Evolutionary conservation across 2,113 vertebrate genomes (phyloP), one percentile per base, ranked within the genome.

Genomic region (Pimephales promelas): DNA sequence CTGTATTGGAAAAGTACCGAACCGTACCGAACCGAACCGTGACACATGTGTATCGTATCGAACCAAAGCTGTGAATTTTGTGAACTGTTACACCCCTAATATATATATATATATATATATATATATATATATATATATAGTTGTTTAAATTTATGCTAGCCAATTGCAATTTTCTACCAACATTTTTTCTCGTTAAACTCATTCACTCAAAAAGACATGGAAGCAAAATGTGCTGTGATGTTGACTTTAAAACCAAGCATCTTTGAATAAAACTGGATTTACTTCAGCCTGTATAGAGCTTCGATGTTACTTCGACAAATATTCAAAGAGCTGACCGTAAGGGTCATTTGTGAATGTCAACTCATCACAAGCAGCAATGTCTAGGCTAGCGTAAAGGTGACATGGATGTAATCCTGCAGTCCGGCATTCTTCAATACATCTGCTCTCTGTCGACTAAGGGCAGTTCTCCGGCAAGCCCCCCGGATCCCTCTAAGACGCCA

Each of bases 361-460:
- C n/a, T 64, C 59, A 79, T 79, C 56, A 43, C 57, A 47, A 14
- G 16, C 18, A 79, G 59, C 36, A 59, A 64, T 18, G 45, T 66
- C 2, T 64, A 16, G 40, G 59, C 45, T 5, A 34, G 79, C 5
- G 47, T 68, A 81, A 68, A 70, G 79, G 79, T 66, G 62, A 56
- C 45, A 54, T 20, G 45, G 20, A 18, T 80, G 61, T 24, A 80
- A 80, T 68, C 47, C 45, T n/a, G 40, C 18, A 79, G 40, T 34
- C 59, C 28, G 8, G 61, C 26, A 49, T 80, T 52, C 16, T 68
- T 80, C 26, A 80, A 11, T 49, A 52, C 20, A 47, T 1, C 78
- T 52, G 43, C 59, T 68, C 62, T 24, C 45, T 52, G 45, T 81
- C 70, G 79, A 54, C 79, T 54, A 34, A 81, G 62, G 47, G 40